A percentile compares a stretch with the other conserved stretches of the same genome.
Conservation (phyloP, 2,888 invertebrate genomes). For the Spisula solida region DNA sequence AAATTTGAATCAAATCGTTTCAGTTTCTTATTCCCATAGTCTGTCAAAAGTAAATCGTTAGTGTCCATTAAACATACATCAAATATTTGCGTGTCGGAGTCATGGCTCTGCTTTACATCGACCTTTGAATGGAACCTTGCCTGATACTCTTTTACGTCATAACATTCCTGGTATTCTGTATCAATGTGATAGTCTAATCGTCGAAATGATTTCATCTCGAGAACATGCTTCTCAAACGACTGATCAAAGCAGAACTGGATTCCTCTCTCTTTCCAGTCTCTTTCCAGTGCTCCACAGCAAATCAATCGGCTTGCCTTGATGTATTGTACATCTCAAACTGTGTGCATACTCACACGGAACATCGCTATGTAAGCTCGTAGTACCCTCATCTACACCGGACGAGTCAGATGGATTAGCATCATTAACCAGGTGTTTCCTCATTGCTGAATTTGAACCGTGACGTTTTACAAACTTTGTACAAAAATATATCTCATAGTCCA, state of each 20-base stretch:
- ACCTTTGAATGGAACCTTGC: not conserved
- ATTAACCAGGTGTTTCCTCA: not conserved
- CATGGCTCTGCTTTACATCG: not conserved
- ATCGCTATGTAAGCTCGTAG: not conserved
- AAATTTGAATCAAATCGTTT: not conserved
- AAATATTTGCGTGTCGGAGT: not conserved
- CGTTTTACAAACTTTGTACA: not conserved
- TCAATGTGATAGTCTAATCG: not conserved
- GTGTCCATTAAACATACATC: not conserved
- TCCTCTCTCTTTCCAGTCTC: conserved; percentile 21
- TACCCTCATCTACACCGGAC: not conserved
- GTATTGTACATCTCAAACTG: not conserved
- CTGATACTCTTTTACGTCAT: conserved; percentile 12
- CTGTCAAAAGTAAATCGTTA: not conserved
- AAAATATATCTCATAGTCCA: conserved; percentile 16
- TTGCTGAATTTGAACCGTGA: not conserved
- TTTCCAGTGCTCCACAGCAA: conserved; percentile 20
- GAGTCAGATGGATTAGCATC: not conserved
- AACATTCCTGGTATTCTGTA: too few species aligned
- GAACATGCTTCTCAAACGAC: not conserved
- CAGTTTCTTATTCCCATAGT: not conserved
- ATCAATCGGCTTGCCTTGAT: conserved; percentile 13
- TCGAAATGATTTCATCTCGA: not conserved
- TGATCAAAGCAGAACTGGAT: conserved; percentile 12
- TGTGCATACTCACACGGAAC: not conserved